Evolutionary conservation across 2,797 vertebrate genomes (phyloP), one percentile per base, ranked within the genome.

Genomic region (Macropus fuliginosus): DNA sequence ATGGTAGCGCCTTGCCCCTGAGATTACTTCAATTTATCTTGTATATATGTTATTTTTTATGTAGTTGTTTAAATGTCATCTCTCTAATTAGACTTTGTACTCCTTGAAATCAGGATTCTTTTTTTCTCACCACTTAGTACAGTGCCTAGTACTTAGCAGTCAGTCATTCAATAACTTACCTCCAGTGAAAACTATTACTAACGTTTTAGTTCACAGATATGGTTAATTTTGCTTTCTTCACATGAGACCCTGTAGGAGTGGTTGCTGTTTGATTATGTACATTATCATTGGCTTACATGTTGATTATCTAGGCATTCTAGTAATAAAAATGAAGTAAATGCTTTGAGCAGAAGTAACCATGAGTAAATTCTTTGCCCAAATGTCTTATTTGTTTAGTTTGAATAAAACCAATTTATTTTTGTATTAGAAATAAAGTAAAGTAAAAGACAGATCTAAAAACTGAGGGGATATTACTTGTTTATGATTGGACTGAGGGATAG

Each of bases 171-270:
- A n/a, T n/a, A 93, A 92, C 50, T 93, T 94, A 90, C 28, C 54
- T 95, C 46, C 92, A 94, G 5, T 91, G 50, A 91, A 40, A 24
- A 29, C 95, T 34, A 66, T 81, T 91, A 56, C 74, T 93, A 74
- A 91, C 55, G 10, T 96, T 93, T 95, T 97, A 97, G 50, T 93
- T 95, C 46, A 92, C 14, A 91, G n/a, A 66, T 12, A 18, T 56
- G 54, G 59, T 94, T 96, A 92, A 59, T 92, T 95, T 94, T 94
- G 56, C 54, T 54, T 95, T 57, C 95, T 74, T 28, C 40, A 13
- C 74, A 95, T 96, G 91, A 55, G 29, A 81, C 24, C 87, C 92
- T 55, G 0, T 66, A 18, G 2, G 62, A 16, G 1, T 66, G 34
- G 13, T 66, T n/a, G 14, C 34, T 66, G 4, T 10, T 66, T 34